Conservation (phyloP, 2,797 vertebrate genomes). For the Sandelia bainsii region DNA sequence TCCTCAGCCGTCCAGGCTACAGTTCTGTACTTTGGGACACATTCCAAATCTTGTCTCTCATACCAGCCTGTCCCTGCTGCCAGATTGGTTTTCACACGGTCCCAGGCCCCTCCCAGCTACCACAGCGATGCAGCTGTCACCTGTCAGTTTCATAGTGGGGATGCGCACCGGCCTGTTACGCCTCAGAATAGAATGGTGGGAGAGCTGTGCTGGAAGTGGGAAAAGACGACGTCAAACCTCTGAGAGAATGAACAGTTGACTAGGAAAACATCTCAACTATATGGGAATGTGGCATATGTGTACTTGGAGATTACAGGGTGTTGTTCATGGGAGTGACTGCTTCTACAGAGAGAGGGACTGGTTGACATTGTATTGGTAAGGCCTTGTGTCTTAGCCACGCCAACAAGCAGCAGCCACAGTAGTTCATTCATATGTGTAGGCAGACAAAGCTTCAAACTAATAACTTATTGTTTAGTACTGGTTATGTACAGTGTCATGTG, state of each 20-base stretch:
- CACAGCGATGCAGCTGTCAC: slow-evolving; percentile 83
- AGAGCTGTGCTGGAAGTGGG: slow-evolving; percentile 59
- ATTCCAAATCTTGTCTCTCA: slow-evolving; percentile 66
- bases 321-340: slow-evolving; percentile 55
- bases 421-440: slow-evolving; percentile 20
- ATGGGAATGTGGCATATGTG: slow-evolving; percentile 56
- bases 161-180: slow-evolving; percentile 65
- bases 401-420: slow-evolving; percentile 1
- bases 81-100: slow-evolving; percentile 81
- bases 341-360: slow-evolving; percentile 26
- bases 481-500: not conserved
- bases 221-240: slow-evolving; percentile 39
- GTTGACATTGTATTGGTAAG: slow-evolving; percentile 62
- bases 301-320: slow-evolving; percentile 15
- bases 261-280: slow-evolving; percentile 48
- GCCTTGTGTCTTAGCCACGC: slow-evolving; percentile 20
- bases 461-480: not conserved
- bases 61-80: slow-evolving; percentile 68
- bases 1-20: slow-evolving; percentile 29
- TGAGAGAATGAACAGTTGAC: slow-evolving; percentile 62
- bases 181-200: slow-evolving; percentile 79
- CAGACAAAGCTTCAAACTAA: not conserved
- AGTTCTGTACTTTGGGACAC: slow-evolving; percentile 47
- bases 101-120: slow-evolving; percentile 75
- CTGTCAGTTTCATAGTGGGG: slow-evolving; percentile 80